These are phyloP conservation scores for Mirza zaza DNA, from an alignment of 2,113 vertebrate genomes.

Conservation along the genomic window DNA sequence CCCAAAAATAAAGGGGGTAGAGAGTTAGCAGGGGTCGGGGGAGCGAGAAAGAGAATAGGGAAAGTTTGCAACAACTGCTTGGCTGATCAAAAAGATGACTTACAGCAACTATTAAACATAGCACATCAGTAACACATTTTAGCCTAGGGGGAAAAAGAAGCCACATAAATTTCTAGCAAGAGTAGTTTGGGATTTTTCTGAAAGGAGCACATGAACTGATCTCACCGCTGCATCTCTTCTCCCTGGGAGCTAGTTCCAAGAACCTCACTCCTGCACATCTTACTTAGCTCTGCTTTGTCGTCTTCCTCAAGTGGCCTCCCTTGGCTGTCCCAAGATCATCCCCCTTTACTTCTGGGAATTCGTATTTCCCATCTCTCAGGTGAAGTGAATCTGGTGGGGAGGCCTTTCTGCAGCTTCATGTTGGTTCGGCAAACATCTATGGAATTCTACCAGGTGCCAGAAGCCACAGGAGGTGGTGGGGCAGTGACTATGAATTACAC, in stretches of 20 bases:
- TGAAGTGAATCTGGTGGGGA: conserved; percentile 8
- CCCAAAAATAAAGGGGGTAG: neutral
- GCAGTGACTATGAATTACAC: conserved; percentile 29
- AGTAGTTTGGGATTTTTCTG: neutral
- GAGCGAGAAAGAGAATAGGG: neutral
- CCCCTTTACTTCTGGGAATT: conserved; percentile 29
- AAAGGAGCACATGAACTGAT: neutral
- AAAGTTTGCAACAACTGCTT: neutral
- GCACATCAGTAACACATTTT: neutral
- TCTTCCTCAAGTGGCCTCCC: neutral
- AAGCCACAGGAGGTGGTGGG: neutral
- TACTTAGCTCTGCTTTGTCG: neutral
- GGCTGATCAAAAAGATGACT: conserved; percentile 3
- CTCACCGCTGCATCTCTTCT: conserved; percentile 7
- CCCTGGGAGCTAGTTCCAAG: conserved; percentile 1
- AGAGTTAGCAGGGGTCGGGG: too few relatives aligned
- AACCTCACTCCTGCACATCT: neutral
- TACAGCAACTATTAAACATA: neutral
- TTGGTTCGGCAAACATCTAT: neutral
- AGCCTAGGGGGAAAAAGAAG: neutral
- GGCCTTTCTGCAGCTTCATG: neutral
- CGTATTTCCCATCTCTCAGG: neutral
- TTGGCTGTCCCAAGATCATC: neutral
- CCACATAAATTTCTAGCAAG: neutral
- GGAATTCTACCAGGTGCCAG: neutral